These are phyloP conservation scores for Hirtodrosophila alboralis DNA, from an alignment of 2,888 invertebrate species.

Conservation along the genomic window DNA sequence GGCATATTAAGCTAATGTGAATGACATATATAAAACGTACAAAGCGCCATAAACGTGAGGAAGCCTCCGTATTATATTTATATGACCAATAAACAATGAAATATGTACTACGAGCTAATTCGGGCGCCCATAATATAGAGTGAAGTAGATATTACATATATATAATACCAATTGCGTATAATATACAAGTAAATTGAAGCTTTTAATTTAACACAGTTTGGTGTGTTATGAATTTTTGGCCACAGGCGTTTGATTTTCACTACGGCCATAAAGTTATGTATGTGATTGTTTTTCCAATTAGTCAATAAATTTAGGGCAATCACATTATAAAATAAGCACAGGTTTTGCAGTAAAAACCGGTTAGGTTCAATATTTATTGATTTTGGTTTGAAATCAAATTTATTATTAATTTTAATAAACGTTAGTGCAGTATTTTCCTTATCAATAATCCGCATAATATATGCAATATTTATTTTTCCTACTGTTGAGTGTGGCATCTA, in stretches of 20 bases:
- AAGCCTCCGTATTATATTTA: constrained; percentile 64
- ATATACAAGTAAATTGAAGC: constrained; percentile 1
- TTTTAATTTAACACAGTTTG: constrained; percentile 43
- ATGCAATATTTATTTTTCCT: constrained; percentile 6
- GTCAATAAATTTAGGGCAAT: constrained; percentile 10
- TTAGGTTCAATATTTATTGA: not conserved
- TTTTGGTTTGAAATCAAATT: not conserved
- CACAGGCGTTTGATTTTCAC: too few relatives aligned
- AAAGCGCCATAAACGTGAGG: constrained; percentile 50
- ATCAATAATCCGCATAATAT: constrained; percentile 1
- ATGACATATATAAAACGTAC: constrained; percentile 50
- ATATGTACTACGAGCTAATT: constrained; percentile 50
- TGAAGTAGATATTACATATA: constrained; percentile 21
- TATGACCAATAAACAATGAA: constrained; percentile 70
- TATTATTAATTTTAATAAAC: not conserved
- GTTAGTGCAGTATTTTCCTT: not conserved
- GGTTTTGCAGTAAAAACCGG: not conserved
- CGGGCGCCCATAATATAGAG: constrained; percentile 9
- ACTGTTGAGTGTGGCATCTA: constrained; percentile 32
- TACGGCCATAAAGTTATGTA: constrained; percentile 30
- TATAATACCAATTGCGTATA: constrained; percentile 17
- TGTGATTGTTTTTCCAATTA: constrained; percentile 42
- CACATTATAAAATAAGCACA: not conserved
- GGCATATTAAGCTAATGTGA: constrained; percentile 73
- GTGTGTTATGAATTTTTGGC: not conserved